These are phyloP conservation scores for Hippocampus guttulatus DNA, from an alignment of 2,113 vertebrate genomes.

Conservation along the genomic window DNA sequence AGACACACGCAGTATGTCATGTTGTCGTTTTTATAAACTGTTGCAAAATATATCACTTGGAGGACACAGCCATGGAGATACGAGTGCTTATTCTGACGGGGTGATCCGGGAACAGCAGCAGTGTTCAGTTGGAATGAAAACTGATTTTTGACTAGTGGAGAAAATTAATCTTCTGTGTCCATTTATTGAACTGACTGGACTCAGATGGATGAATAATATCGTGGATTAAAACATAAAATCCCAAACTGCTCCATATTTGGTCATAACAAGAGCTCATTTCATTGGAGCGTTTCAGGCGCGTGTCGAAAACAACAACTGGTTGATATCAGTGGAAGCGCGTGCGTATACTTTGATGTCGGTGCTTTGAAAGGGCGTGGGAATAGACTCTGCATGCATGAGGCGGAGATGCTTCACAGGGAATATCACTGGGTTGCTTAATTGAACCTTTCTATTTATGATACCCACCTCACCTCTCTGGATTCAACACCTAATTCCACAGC, in stretches of 20 bases:
- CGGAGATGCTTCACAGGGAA: constrained; percentile 46
- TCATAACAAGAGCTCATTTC: neutral
- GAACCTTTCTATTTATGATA: constrained; percentile 65
- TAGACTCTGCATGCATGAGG: constrained; percentile 47
- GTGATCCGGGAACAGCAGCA: constrained; percentile 13
- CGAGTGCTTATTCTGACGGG: constrained; percentile 20
- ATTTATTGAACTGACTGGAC: constrained; percentile 20
- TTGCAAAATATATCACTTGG: constrained; percentile 13
- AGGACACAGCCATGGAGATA: constrained; percentile 36
- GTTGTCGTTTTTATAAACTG: constrained; percentile 28
- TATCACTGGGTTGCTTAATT: constrained; percentile 56
- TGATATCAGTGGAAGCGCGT: constrained; percentile 27
- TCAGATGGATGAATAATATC: constrained; percentile 10
- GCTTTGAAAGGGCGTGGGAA: constrained; percentile 52
- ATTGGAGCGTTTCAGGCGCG: neutral
- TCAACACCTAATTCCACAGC: constrained; percentile 20
- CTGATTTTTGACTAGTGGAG: constrained; percentile 6
- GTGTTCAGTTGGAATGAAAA: constrained; percentile 17
- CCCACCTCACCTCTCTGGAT: constrained; percentile 46
- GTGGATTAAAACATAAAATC: constrained; percentile 18
- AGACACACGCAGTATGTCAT: constrained; percentile 5
- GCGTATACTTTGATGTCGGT: constrained; percentile 59
- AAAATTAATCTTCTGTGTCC: constrained; percentile 21
- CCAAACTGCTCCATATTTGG: constrained; percentile 20
- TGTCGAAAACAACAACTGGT: constrained; percentile 38